Evolutionary conservation across 1,140 invertebrate genomes (phyloP), one percentile per base, ranked within the genome.

Genomic region (Cherax quadricarinatus): DNA sequence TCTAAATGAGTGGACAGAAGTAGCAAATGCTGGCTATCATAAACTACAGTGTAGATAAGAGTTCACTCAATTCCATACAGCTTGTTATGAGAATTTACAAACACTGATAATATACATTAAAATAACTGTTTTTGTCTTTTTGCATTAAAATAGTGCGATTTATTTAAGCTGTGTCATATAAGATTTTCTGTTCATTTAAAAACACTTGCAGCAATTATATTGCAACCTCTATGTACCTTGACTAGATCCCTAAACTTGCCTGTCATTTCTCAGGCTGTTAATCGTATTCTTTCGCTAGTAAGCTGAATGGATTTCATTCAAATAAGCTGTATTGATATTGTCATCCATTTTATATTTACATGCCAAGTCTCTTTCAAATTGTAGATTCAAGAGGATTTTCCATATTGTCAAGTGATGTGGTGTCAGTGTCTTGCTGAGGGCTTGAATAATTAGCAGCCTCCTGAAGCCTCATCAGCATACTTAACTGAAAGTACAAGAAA

Each of bases 401-500:
- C 86, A 94, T 93, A 62, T 94, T 94, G 49, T 94, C 93, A 7
- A 94, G 82, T 60, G 93, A 92, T 21, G 92, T 81, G 21, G 89
- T 86, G 30, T 92, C 92, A 21, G 93, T 91, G 86, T 94, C 93
- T 41, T 94, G 93, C 57, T 92, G 91, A 18, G 93, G 93, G 48
- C 87, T 92, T 57, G 91, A 91, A 95, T 98, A 98, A 95, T 98
- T 98, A 81, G 98, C 98, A 18, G 98, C 98, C 95, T 99, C 98
- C 96, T 99, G 98, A 79, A 99, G 96, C 93, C 98, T 96, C 98
- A 98, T 98, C 94, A 99, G 95, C 98, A 99, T 99, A 94, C 98
- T 99, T 91, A 99, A 96, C 97, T 98, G 95, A 1, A 96, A 41
- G 30, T 41, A 2, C 53, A 57, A 57, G 14, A 57, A 57, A 57